These are phyloP conservation scores for Takifugu ocellatus DNA, from an alignment of 2,797 vertebrate species.

Conservation along the genomic window DNA sequence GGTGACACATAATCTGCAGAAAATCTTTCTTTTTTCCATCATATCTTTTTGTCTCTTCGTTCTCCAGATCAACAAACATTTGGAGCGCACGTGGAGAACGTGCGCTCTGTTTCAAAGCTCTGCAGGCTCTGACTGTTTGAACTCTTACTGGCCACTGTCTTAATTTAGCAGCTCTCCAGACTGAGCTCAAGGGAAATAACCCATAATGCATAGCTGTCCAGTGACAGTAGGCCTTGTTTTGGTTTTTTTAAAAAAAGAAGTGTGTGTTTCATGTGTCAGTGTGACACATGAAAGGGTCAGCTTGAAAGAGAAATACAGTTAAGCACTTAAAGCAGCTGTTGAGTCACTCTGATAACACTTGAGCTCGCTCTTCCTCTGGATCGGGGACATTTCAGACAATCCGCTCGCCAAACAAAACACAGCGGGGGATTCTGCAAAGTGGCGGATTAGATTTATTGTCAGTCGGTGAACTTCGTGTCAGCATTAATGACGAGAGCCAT, in stretches of 20 bases:
- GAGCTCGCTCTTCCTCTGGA: conserved; percentile 9
- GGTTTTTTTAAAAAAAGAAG: no score
- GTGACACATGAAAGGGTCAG: no score
- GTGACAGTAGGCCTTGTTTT: neutral
- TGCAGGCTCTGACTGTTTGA: neutral
- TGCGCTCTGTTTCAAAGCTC: neutral
- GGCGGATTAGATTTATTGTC: conserved; percentile 8
- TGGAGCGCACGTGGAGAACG: no score
- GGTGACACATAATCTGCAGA: no score
- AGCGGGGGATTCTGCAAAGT: conserved; percentile 7
- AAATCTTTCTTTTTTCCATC: no score
- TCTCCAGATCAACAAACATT: no score
- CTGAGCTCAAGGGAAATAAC: neutral
- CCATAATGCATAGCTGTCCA: neutral
- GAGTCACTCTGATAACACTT: conserved; percentile 18
- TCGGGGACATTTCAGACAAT: conserved; percentile 6
- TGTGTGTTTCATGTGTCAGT: no score
- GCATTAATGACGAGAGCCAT: neutral
- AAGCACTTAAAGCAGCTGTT: conserved; percentile 17
- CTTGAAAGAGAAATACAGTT: neutral
- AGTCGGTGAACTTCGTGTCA: neutral
- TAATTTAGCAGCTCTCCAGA: conserved; percentile 4
- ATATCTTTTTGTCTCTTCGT: no score
- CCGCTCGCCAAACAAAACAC: conserved; percentile 27
- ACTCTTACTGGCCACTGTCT: neutral